Evolutionary conservation across 1,140 invertebrate species (phyloP).

Genomic region (Danaus melanippus): DNA sequence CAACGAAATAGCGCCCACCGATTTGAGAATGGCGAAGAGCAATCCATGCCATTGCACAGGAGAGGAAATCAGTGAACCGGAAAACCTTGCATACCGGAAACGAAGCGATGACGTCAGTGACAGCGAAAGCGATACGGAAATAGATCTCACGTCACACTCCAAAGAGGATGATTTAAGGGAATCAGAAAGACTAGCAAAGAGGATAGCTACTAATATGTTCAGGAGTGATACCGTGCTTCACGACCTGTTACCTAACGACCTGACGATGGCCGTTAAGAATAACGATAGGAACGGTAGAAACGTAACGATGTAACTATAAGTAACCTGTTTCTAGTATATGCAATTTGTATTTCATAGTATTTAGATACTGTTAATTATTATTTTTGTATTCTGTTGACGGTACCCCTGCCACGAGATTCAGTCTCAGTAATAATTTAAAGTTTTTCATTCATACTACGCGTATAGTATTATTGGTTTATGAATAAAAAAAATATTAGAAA

Average conservation of each 20-base stretch:
- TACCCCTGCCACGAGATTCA: constrained; percentile 2
- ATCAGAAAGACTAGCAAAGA: constrained; percentile 56
- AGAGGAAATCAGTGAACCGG: constrained; percentile 45
- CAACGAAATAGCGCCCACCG: constrained; percentile 54
- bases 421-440: no score
- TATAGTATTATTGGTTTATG: no score
- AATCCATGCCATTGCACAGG: constrained; percentile 42
- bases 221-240: constrained; percentile 60
- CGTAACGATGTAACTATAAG: constrained; percentile 37
- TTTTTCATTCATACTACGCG: no score
- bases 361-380: constrained; percentile 23
- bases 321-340: constrained; percentile 25
- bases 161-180: constrained; percentile 66
- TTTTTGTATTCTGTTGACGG: constrained; percentile 11
- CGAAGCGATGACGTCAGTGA: constrained; percentile 48
- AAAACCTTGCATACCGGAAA: constrained; percentile 48
- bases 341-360: constrained; percentile 18
- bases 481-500: no score
- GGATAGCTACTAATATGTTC: constrained; percentile 62
- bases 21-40: constrained; percentile 49
- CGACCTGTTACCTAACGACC: constrained; percentile 66
- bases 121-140: constrained; percentile 67
- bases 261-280: constrained; percentile 57
- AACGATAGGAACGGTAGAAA: constrained; percentile 40
- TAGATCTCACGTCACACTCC: constrained; percentile 68